These are phyloP conservation scores for Holothuria glaberrima DNA, from an alignment of 35 echinoderm and acorn worm genomes.

Conservation along the genomic window DNA sequence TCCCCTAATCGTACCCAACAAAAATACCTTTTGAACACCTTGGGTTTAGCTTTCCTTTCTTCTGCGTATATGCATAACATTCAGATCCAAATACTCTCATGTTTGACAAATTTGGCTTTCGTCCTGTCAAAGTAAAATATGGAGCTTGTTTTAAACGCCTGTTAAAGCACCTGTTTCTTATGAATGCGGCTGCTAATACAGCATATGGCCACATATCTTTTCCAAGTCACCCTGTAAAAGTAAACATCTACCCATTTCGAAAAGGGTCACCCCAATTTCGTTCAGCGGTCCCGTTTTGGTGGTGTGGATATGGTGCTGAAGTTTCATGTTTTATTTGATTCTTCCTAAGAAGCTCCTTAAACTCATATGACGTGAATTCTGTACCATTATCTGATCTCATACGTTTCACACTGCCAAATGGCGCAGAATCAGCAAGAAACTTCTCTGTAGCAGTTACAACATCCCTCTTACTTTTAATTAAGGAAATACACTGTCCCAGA, in stretches of 20 bases:
- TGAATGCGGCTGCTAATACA: conserved; percentile 34
- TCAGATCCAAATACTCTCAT: conserved; percentile 53
- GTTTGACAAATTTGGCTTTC: conserved; percentile 16
- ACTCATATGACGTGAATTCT: conserved; percentile 33
- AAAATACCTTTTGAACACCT: background rate
- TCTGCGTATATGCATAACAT: conserved; percentile 48
- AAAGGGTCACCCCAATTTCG: conserved; percentile 54
- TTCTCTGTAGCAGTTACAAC: conserved; percentile 34
- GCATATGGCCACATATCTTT: conserved; percentile 47
- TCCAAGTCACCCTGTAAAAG: conserved; percentile 4
- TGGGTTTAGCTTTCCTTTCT: background rate
- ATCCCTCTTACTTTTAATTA: too few species aligned
- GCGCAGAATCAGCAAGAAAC: conserved; percentile 17
- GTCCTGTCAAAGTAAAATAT: conserved; percentile 34
- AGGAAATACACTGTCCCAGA: too few species aligned
- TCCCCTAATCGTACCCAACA: background rate
- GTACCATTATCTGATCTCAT: conserved; percentile 61
- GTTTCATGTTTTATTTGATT: conserved; percentile 41
- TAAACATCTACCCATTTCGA: conserved; percentile 65
- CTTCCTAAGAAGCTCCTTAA: background rate
- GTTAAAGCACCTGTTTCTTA: conserved; percentile 49
- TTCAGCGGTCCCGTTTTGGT: conserved; percentile 60
- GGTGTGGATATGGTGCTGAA: conserved; percentile 37
- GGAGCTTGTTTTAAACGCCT: conserved; percentile 36
- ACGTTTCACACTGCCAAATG: conserved; percentile 54